phyloP scores from a whole-genome alignment of 2,113 vertebrate genomes.

The Hydrolagus affinis region DNA sequence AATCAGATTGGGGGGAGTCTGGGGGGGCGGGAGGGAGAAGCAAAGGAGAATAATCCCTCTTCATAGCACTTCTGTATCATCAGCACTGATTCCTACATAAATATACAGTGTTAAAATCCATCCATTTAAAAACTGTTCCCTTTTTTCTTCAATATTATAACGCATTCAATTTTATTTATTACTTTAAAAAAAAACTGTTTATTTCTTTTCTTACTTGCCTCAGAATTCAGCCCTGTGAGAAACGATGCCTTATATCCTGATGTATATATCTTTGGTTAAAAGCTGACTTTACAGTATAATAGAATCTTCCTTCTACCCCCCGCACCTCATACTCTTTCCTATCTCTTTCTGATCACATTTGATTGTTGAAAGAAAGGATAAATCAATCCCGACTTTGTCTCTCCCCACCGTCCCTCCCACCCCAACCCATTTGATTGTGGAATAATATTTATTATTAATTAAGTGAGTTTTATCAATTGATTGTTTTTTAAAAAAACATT shows the following conservation, averaged over 20 bases:
- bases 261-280: constrained; percentile 26
- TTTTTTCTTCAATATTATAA: constrained; percentile 15
- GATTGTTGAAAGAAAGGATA: constrained; percentile 16
- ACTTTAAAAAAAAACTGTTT: too few relatives aligned
- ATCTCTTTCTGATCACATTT: constrained; percentile 17
- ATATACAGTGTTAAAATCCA: not conserved
- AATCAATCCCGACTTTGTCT: not conserved
- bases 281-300: constrained; percentile 30
- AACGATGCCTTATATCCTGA: constrained; percentile 26
- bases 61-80: not conserved
- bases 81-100: not conserved
- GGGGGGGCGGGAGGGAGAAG: too few relatives aligned
- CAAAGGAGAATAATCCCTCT: not conserved
- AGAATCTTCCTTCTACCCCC: too few relatives aligned
- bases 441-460: not conserved
- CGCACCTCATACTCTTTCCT: too few relatives aligned
- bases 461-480: too few relatives aligned
- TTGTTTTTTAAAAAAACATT: too few relatives aligned
- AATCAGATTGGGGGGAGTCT: too few relatives aligned
- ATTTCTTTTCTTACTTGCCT: not conserved
- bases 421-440: constrained; percentile 14
- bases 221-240: constrained; percentile 25
- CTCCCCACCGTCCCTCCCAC: not conserved
- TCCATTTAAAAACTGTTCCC: constrained; percentile 30
- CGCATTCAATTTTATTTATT: not conserved